Conservation (phyloP, 2,888 invertebrate species). For the Eubasilissa splendida region DNA sequence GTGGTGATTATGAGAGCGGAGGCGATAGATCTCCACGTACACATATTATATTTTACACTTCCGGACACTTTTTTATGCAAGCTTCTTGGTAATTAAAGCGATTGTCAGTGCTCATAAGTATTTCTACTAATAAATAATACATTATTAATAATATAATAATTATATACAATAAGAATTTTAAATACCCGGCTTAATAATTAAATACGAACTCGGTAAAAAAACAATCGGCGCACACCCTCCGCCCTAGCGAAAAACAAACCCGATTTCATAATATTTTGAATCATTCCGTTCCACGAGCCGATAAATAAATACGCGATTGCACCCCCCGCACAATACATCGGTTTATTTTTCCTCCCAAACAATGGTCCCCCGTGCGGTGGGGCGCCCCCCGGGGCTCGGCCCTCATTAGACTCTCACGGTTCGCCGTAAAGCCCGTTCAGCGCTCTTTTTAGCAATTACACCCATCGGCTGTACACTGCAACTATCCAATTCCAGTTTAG, state of each 20-base stretch:
- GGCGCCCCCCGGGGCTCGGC: conserved; percentile 45
- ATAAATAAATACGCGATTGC: conserved; percentile 53
- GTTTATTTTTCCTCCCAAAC: conserved; percentile 37
- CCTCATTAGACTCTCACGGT: conserved; percentile 56
- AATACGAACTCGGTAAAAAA: too few relatives aligned
- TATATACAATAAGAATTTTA: too few relatives aligned
- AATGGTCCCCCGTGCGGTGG: conserved; percentile 26
- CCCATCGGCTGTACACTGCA: conserved; percentile 11
- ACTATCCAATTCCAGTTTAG: conserved; percentile 48
- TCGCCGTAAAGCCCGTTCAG: conserved; percentile 41
- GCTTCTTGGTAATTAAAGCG: too few relatives aligned
- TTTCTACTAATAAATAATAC: too few relatives aligned
- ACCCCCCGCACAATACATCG: conserved; percentile 35
- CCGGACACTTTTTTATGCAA: too few relatives aligned
- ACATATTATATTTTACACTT: too few relatives aligned
- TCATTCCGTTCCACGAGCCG: conserved; percentile 52
- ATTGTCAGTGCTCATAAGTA: too few relatives aligned
- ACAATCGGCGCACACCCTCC: conserved; percentile 21
- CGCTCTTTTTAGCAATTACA: conserved; percentile 48
- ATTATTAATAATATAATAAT: too few relatives aligned
- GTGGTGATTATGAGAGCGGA: too few relatives aligned
- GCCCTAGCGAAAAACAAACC: conserved; percentile 12
- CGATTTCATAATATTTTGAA: conserved; percentile 56
- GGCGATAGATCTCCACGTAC: too few relatives aligned
- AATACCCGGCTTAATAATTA: too few relatives aligned